Conservation (phyloP, 2,113 vertebrate genomes). For the Rhinopomastus cyanomelas region DNA sequence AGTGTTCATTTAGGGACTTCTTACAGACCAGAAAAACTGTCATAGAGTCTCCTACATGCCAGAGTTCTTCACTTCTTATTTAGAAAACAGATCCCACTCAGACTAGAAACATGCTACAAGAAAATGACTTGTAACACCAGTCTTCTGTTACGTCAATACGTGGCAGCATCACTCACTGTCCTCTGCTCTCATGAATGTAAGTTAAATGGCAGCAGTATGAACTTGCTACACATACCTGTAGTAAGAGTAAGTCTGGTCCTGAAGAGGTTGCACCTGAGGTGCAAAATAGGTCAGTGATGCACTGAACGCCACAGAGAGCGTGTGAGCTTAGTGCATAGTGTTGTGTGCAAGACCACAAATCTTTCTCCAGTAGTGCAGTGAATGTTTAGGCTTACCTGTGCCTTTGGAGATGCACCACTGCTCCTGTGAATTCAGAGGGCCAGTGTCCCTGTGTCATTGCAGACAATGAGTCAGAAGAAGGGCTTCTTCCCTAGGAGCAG, state of each 20-base stretch:
- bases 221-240: not conserved
- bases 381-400: constrained; percentile 50
- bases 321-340: not conserved
- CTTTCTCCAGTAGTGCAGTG: not conserved
- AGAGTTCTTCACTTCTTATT: not conserved
- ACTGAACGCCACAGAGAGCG: not conserved
- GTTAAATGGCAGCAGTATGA: not conserved
- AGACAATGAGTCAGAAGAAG: constrained; percentile 71
- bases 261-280: not conserved
- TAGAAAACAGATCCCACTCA: not conserved
- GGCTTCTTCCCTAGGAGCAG: constrained; percentile 72
- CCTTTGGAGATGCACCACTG: constrained; percentile 65
- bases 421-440: constrained; percentile 71
- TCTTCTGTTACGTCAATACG: not conserved
- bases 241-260: not conserved
- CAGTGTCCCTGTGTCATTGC: constrained; percentile 61
- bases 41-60: not conserved
- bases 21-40: not conserved
- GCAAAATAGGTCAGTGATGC: not conserved
- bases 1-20: not conserved
- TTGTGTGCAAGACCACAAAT: not conserved
- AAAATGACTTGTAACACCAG: not conserved
- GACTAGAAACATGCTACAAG: not conserved
- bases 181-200: not conserved
- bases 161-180: not conserved